A percentile compares a stretch with the other conserved stretches of the same genome.
Conservation (phyloP, 2,888 invertebrate genomes). For the Parnassius orleans region DNA sequence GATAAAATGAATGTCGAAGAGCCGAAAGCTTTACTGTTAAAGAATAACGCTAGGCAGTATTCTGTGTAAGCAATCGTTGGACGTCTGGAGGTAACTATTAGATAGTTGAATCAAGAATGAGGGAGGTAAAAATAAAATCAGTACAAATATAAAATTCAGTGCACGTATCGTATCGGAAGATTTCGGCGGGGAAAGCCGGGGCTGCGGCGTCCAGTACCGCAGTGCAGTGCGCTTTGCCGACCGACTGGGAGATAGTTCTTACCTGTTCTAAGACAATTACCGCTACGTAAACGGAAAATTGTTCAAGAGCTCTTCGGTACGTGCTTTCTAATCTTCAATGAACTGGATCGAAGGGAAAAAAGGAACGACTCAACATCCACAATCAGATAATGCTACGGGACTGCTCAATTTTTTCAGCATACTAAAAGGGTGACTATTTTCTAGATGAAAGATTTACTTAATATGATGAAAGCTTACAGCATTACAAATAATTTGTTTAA, state of each 20-base stretch:
- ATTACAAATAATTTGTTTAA: too few species aligned
- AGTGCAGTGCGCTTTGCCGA: constrained; percentile 27
- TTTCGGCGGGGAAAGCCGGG: constrained; percentile 54
- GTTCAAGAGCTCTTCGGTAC: constrained; percentile 67
- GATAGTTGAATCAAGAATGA: constrained; percentile 72
- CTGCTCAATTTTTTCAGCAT: constrained; percentile 6
- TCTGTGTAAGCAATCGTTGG: constrained; percentile 44
- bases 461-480: too few species aligned
- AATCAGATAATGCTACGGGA: constrained; percentile 24
- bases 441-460: too few species aligned
- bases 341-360: constrained; percentile 51
- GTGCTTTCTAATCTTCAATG: constrained; percentile 72
- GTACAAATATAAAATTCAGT: constrained; percentile 73
- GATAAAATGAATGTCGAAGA: neutral
- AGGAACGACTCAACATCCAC: constrained; percentile 27
- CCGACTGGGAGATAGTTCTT: constrained; percentile 54
- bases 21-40: constrained; percentile 6
- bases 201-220: constrained; percentile 61
- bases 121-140: constrained; percentile 74
- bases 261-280: constrained; percentile 76
- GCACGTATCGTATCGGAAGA: constrained; percentile 71
- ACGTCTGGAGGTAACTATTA: constrained; percentile 65
- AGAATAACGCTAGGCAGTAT: constrained; percentile 23
- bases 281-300: constrained; percentile 76
- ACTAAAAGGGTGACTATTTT: too few species aligned